phyloP scores from a whole-genome alignment of 1,140 invertebrate species.

The Heliconius congener region DNA sequence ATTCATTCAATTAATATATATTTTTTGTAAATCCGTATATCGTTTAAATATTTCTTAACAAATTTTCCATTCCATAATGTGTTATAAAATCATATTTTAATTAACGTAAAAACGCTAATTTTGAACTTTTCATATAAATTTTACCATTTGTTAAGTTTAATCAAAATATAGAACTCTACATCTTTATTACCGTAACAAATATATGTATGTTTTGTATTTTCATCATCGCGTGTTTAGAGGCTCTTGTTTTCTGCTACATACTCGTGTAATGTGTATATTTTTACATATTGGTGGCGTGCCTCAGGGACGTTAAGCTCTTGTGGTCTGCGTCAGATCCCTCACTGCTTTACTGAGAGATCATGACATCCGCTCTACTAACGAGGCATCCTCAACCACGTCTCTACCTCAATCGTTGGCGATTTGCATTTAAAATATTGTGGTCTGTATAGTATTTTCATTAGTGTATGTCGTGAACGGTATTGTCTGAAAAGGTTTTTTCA shows the following conservation, averaged over 20 bases:
- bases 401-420: neutral
- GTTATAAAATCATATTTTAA: neutral
- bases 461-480: no score
- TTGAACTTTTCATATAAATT: neutral
- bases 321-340: neutral
- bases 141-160: neutral
- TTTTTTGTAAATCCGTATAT: no score
- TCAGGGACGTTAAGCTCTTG: neutral
- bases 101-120: neutral
- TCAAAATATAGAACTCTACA: neutral
- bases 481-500: no score
- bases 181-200: neutral
- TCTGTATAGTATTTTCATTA: no score
- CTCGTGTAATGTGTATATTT: conserved; percentile 11
- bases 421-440: neutral
- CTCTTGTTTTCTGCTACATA: conserved; percentile 5
- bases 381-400: neutral
- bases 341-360: neutral
- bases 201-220: conserved; percentile 4
- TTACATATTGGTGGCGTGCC: conserved; percentile 26
- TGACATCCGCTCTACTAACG: conserved; percentile 14
- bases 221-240: neutral
- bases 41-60: no score
- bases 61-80: neutral
- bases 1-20: no score